Base-by-base conservation (phyloP, 2,888 invertebrate genomes). In the Beris chalybata region DNA sequence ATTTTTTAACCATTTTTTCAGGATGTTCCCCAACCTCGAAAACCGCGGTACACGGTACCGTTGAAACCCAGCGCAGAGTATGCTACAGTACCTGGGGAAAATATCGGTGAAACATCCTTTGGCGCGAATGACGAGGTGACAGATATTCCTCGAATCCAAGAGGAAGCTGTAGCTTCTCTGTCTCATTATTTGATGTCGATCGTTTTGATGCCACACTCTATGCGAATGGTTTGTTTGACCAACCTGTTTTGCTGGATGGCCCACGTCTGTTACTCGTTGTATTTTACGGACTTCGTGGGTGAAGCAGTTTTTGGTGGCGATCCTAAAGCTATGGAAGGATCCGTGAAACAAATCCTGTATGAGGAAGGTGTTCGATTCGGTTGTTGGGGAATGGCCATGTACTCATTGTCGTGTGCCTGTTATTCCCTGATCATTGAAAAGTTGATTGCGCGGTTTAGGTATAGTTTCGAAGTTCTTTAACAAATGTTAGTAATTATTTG, bases 241-340 rank as follows among this genome's bases (percentile, higher is more conserved):
- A 97, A 97, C 82, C 84, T 97, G 44, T 97, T 97, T 81, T 96
- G 95, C 77, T 97, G 97, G 97, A 97, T 96, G 95, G 94, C 96
- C 0, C 92, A 97, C 73, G 95, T 97, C 53, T 96, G 96, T 79
- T 97, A 97, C 78, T 96, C 96, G 0, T 83, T 97, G 5, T 97
- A 96, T 80, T 97, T 97, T 79, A 97, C 97, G 0, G 96, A 97
- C 81, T 97, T 96, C 76, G 97, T 81, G 50, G 78, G 79, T 0
- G 80, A 79, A 71, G 77, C 80, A 43, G 78, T 79, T 54, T 79
- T 78, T 58, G 74, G 75, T 50, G 79, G 79, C 9, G 74, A 75
- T 66, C 85, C 85, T 29, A 83, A 91, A 87, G 92, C 91, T 68
- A 83, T 86, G 0, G 86, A 87, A 53, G 90, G 90, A 12, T 85